Base-by-base conservation (phyloP, 2,888 invertebrate species). In the Sceliomorpha sp. region DNA sequence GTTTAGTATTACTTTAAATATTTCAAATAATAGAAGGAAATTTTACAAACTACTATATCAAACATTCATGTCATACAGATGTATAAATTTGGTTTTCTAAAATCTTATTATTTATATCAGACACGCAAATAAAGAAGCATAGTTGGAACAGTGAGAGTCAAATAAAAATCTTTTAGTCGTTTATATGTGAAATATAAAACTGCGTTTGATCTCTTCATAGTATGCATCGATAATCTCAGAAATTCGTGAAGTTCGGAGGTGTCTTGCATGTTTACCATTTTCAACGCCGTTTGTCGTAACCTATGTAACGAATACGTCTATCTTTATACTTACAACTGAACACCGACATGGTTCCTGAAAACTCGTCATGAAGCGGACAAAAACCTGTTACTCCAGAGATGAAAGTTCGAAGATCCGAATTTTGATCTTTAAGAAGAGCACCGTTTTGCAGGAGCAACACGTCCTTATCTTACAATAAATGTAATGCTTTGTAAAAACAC, bases 401-500 rank as follows among this genome's bases (percentile, higher is more conserved):
- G 24, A 17, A 1, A 10, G 1, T 13, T 10, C 34, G 13, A 13
- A 12, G 1, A n/a, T 4, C n/a, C 8, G 2, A 8, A 1, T 15
- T 31, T 31, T 6, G n/a, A 9, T 3, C 6, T 15, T 7, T 42
- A 37, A 8, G 15, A 17, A 51, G 51, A 44, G 27, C 45, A 53
- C 47, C 42, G 14, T 55, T 70, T 34, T 40, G 29, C 17, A 10
- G 45, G 44, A 58, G 44, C 42, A 39, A 59, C 59, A 60, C 15
- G 59, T 64, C 58, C 32, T 70, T 71, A 55, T 32, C 51, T 27
- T 13, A 9, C 10, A 12, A 29, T 36, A 15, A 48, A 53, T n/a
- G 44, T 37, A 47, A 48, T 60, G 37, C 42, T 47, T 53, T 50
- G 45, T 40, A 53, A 67, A 70, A 60, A 73, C 24, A 73, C 73